phyloP scores from a whole-genome alignment of 2,888 invertebrate species.

The Anaspis maculata region DNA sequence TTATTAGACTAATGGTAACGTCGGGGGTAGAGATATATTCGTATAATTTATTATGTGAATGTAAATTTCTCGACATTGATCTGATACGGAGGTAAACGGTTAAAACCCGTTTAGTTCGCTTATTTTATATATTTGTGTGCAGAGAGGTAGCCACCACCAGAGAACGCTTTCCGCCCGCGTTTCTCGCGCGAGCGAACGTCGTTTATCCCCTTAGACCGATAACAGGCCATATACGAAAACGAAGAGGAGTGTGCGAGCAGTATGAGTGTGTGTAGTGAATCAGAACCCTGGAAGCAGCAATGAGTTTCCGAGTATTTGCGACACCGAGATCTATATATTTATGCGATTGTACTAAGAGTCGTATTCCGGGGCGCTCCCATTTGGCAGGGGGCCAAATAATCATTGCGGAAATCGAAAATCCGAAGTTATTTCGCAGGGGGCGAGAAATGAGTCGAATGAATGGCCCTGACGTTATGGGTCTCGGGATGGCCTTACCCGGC shows the following conservation, averaged over 20 bases:
- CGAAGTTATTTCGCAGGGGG: slow-evolving; percentile 32
- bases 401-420: slow-evolving; percentile 37
- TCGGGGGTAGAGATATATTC: too few species aligned
- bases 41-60: slow-evolving; percentile 8
- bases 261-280: too few species aligned
- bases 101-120: slow-evolving; percentile 11
- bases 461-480: slow-evolving; percentile 27
- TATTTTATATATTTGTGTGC: slow-evolving; percentile 13
- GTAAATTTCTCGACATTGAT: slow-evolving; percentile 6
- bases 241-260: too few species aligned
- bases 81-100: slow-evolving; percentile 4
- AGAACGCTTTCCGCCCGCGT: too few species aligned
- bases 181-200: too few species aligned
- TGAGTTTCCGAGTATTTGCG: slow-evolving; percentile 9
- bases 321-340: slow-evolving; percentile 16
- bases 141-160: too few species aligned
- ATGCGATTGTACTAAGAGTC: slow-evolving; percentile 21
- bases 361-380: slow-evolving; percentile 17
- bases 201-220: too few species aligned
- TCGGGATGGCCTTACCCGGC: slow-evolving; percentile 22
- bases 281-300: too few species aligned
- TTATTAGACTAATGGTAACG: too few species aligned
- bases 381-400: slow-evolving; percentile 35
- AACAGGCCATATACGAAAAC: too few species aligned
- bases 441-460: slow-evolving; percentile 30